Conservation (phyloP, 2,113 vertebrate genomes). For the Pseudorectes ferrugineus region DNA sequence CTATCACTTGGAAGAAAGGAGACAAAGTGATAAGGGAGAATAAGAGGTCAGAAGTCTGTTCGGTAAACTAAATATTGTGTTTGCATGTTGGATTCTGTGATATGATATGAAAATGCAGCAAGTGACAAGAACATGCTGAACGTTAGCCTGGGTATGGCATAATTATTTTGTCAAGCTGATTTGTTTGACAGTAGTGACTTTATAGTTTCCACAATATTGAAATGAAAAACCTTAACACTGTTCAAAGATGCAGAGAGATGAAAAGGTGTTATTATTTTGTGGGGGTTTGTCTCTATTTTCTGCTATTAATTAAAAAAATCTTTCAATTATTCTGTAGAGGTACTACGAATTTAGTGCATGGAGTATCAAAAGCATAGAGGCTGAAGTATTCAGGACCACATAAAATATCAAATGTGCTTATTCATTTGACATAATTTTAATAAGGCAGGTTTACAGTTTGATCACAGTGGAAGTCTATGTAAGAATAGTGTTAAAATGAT, state of each 20-base stretch:
- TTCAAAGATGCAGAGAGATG: background rate
- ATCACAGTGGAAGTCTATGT: background rate
- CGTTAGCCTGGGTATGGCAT: background rate
- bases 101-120: background rate
- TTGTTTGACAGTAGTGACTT: background rate
- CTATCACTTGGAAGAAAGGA: conserved; percentile 88
- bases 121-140: background rate
- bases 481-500: background rate
- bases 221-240: background rate
- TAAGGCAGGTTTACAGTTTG: background rate
- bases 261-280: background rate
- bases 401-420: background rate
- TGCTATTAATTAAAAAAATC: background rate
- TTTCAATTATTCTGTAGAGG: background rate
- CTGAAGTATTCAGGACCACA: background rate
- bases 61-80: background rate
- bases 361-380: background rate
- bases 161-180: background rate
- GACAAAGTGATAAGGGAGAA: conserved; percentile 80
- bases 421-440: conserved; percentile 8
- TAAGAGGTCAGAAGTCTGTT: conserved; percentile 82
- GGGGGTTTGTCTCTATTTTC: background rate
- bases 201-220: background rate
- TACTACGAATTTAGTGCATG: background rate
- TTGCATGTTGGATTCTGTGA: background rate